Conservation (phyloP, 2,797 vertebrate species). For the Rhynchonycteris naso region DNA sequence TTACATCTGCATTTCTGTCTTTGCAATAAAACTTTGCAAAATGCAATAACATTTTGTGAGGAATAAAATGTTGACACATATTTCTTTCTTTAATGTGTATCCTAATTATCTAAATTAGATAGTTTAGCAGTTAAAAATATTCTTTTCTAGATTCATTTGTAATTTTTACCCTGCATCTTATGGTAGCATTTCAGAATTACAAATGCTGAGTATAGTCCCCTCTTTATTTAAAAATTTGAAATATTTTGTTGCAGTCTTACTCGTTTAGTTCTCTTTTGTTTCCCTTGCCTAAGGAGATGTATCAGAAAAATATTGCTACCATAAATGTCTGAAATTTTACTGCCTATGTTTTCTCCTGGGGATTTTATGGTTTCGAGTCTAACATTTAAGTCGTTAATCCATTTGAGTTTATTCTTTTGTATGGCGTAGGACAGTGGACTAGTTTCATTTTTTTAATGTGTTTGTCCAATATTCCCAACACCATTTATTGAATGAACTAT, state of each 20-base stretch:
- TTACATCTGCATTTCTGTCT: background rate
- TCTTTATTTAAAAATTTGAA: conserved; percentile 24
- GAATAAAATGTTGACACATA: background rate
- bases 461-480: no score
- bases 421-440: no score
- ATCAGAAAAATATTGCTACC: no score
- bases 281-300: no score
- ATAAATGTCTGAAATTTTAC: no score
- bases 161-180: conserved; percentile 14
- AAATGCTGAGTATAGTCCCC: background rate
- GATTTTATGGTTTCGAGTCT: no score
- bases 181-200: background rate
- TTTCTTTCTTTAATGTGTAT: background rate
- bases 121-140: background rate
- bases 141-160: background rate
- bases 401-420: no score
- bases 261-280: no score
- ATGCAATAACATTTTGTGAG: background rate
- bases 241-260: background rate
- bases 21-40: background rate
- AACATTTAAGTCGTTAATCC: no score
- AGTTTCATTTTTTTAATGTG: no score
- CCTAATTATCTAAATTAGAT: background rate
- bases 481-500: no score
- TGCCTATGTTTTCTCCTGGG: no score